Percentiles rank a stretch among this genome's conserved stretches.
Evolutionary conservation across 2,797 vertebrate species (phyloP).

Genomic region (Melanotaenia nigrans): DNA sequence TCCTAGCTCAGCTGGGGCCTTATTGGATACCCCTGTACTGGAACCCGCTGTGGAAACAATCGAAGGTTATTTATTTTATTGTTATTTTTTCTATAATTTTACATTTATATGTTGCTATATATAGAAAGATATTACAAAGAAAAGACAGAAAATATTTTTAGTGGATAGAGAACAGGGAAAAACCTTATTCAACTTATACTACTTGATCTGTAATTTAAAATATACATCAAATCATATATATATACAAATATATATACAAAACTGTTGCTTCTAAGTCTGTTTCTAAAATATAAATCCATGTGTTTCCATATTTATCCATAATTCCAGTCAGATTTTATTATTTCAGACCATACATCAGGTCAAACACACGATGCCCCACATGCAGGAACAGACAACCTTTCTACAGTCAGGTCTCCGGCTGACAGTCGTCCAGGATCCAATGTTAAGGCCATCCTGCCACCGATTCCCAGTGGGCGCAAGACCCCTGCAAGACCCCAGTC

Average conservation of each 20-base stretch:
- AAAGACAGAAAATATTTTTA: not conserved
- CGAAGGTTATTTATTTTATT: conserved; percentile 61
- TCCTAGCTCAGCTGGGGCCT: conserved; percentile 61
- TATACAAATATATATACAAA: not conserved
- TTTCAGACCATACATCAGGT: conserved; percentile 43
- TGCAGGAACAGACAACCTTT: conserved; percentile 24
- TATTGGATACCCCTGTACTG: conserved; percentile 48
- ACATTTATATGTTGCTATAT: not conserved
- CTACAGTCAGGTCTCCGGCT: conserved; percentile 32
- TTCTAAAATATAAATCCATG: not conserved
- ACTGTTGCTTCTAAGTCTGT: not conserved
- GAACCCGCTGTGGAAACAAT: conserved; percentile 60
- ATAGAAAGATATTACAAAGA: not conserved
- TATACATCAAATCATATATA: not conserved
- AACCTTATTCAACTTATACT: not conserved
- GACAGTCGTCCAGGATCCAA: conserved; percentile 76
- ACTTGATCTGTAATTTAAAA: not conserved
- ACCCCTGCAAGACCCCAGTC: conserved; percentile 45
- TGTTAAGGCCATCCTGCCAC: conserved; percentile 85
- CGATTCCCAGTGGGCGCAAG: conserved; percentile 84
- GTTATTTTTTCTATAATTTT: not conserved
- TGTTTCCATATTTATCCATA: not conserved
- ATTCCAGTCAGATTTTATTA: conserved; percentile 8
- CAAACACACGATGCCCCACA: conserved; percentile 42
- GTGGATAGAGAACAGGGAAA: not conserved